A percentile compares a stretch with the other conserved stretches of the same genome.
Conservation (phyloP, 92 coral and sea anemone genomes). For the Heliopora coerulea region DNA sequence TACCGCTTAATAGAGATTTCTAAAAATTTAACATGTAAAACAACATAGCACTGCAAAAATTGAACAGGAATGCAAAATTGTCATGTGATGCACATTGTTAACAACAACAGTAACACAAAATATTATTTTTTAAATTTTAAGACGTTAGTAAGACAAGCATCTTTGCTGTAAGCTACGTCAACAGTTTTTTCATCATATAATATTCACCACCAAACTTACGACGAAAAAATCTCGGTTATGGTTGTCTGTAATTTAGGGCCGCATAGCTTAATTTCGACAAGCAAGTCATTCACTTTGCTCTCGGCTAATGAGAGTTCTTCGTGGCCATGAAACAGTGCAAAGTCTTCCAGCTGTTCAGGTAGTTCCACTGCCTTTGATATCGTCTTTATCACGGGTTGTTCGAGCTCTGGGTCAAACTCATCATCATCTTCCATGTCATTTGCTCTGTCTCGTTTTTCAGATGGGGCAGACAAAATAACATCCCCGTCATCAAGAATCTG, state of each 20-base stretch:
- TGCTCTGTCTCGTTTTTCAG: slow-evolving; percentile 51
- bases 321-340: slow-evolving; percentile 56
- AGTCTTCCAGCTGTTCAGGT: slow-evolving; percentile 54
- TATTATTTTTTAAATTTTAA: too few relatives aligned
- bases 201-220: too few relatives aligned
- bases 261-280: slow-evolving; percentile 45
- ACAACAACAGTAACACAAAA: too few relatives aligned
- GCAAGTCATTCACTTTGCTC: slow-evolving; percentile 60
- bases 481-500: slow-evolving; percentile 44
- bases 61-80: too few relatives aligned
- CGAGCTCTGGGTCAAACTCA: slow-evolving; percentile 54
- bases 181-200: too few relatives aligned
- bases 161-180: too few relatives aligned
- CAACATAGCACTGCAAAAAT: too few relatives aligned
- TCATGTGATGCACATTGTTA: too few relatives aligned
- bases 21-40: too few relatives aligned
- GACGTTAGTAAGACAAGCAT: too few relatives aligned
- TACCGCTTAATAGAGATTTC: too few relatives aligned
- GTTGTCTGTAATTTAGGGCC: slow-evolving; percentile 52
- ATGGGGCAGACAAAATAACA: slow-evolving; percentile 5
- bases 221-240: slow-evolving; percentile 46
- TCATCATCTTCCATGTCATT: too few relatives aligned
- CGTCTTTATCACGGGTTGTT: slow-evolving; percentile 56
- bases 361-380: slow-evolving; percentile 48
- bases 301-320: slow-evolving; percentile 58